Conservation (phyloP, 2,888 invertebrate genomes). For the Parnassius glacialis region DNA sequence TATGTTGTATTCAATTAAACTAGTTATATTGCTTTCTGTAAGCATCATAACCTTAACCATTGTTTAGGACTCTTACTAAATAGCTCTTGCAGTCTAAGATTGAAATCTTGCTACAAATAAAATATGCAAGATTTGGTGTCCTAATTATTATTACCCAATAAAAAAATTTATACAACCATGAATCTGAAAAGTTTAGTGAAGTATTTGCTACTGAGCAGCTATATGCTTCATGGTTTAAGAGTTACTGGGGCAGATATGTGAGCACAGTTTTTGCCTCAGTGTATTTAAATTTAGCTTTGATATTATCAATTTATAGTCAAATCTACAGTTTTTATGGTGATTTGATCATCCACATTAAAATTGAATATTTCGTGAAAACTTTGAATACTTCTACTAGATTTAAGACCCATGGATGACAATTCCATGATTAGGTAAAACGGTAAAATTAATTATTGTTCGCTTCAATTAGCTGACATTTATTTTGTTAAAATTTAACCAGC, state of each 20-base stretch:
- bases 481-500: slow-evolving; percentile 63
- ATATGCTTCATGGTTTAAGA: slow-evolving; percentile 6
- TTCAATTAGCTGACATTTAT: slow-evolving; percentile 63
- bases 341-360: slow-evolving; percentile 44
- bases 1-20: slow-evolving; percentile 52
- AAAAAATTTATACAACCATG: not conserved
- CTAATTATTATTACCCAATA: slow-evolving; percentile 1
- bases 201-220: slow-evolving; percentile 4
- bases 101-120: not conserved
- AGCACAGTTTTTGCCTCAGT: slow-evolving; percentile 21
- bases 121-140: not conserved
- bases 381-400: slow-evolving; percentile 17
- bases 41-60: slow-evolving; percentile 10
- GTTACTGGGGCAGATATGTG: slow-evolving; percentile 16
- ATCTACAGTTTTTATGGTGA: slow-evolving; percentile 51
- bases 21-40: slow-evolving; percentile 51
- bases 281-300: slow-evolving; percentile 33
- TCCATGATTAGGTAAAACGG: slow-evolving; percentile 22
- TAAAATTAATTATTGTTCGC: slow-evolving; percentile 50
- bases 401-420: slow-evolving; percentile 13
- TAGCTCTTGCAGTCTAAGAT: slow-evolving; percentile 3
- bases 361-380: slow-evolving; percentile 12
- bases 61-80: slow-evolving; percentile 18
- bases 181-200: not conserved
- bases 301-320: slow-evolving; percentile 46